Base-by-base conservation (phyloP, 2,888 invertebrate genomes). In the Nemotelus nigrinus region DNA sequence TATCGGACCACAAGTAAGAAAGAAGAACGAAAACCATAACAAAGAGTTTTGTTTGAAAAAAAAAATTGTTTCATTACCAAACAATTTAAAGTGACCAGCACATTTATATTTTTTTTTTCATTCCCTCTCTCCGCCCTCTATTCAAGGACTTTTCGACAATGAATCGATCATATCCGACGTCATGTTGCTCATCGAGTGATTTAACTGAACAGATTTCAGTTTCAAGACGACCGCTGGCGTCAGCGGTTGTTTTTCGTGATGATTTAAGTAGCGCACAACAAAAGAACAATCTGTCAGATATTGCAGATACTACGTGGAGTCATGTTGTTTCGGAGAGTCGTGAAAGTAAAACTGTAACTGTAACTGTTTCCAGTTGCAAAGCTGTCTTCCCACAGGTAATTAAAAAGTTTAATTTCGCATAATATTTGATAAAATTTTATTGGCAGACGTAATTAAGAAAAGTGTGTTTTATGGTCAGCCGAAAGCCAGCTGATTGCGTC, bases 1-100 rank as follows among this genome's bases (percentile, higher is more conserved):
- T 3, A 90, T 91, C 63, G 92, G 92, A 3, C 91, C 82, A 81
- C 79, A 81, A 81, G 82, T 82, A 80, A 80, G 65, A 45, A n/a
- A 0, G 0, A 25, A 25, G 25, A 25, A 25, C 25, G 25, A 25
- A 25, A 25, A 25, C 25, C 25, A 10, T 3, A 63, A 10, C 41
- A 50, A 43, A 25, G 43, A 10, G 63, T 57, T n/a, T 39, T 58
- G 1, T 1, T 53, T 1, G 25, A 25, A 25, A 25, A 25, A 25
- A 25, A 25, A 25, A 25, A 25, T 1, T 25, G 1, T 25, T 53
- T 10, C 53, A 10, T 10, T 53, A 8, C 53, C 7, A 2, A 7
- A 60, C 25, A 10, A 60, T 60, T 25, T 25, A 6, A 25, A 25
- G 25, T 25, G 25, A 25, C 25, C 25, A 25, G 25, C 25, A 25